Base-by-base conservation (phyloP, 2,797 vertebrate genomes). In the Siniperca scherzeri region DNA sequence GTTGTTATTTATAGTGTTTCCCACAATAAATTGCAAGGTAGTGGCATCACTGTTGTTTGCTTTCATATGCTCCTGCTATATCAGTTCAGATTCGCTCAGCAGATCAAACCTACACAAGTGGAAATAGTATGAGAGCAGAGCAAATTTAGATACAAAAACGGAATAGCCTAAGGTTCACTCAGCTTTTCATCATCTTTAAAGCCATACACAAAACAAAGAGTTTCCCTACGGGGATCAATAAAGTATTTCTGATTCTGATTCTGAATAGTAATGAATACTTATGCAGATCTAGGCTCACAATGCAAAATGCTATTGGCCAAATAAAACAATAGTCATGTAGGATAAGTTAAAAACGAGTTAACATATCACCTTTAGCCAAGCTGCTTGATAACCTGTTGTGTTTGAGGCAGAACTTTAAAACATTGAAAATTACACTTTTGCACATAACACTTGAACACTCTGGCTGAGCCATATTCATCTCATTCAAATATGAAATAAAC, bases 1-100 rank as follows among this genome's bases (percentile, higher is more conserved):
- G 36, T n/a, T 74, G 30, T 65, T 57, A 69, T 74, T 53, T 69
- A 55, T 14, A 57, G 44, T 66, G 25, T 70, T 67, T 42, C 19
- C 16, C 5, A 19, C n/a, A 64, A 38, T 59, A 40, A 30, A 60
- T 14, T 30, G 17, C 17, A 48, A 25, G 9, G 22, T 25, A 13
- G 33, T 6, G 1, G 1, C 7, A 5, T 25, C 3, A 11, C 7
- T 64, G n/a, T n/a, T 13, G 22, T 38, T 79, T 53, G 14, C 36
- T 83, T 33, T 69, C 8, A 64, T 62, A 22, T 22, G 21, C 3
- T 70, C n/a, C 27, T 3, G 27, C 6, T 70, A 22, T 10, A 60
- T 66, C 7, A 16, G 1, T 53, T 38, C 17, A n/a, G 36, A 60
- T 62, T 59, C 52, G 17, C 22, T 60, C 27, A 57, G 60, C 10